Evolutionary conservation across 2,113 vertebrate genomes (phyloP).

Genomic region (Neomonachus schauinslandi): DNA sequence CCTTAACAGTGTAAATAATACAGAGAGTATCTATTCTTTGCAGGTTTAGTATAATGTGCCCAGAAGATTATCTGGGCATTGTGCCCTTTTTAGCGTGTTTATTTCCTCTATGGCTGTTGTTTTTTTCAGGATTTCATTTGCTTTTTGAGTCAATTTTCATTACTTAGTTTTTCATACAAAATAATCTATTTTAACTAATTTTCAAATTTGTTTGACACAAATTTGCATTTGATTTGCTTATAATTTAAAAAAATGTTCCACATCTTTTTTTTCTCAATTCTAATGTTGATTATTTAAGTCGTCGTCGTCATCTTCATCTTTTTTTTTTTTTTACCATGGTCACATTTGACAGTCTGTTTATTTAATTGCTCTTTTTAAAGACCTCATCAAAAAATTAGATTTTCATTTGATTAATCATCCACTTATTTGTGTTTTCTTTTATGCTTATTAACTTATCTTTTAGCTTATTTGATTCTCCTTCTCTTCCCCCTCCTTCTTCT

Average conservation of each 20-base stretch:
- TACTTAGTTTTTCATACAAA: slow-evolving; percentile 56
- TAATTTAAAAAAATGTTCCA: background rate
- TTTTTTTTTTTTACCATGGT: background rate
- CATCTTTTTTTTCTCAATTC: background rate
- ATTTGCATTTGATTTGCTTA: slow-evolving; percentile 32
- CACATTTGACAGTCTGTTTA: slow-evolving; percentile 23
- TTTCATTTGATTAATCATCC: slow-evolving; percentile 35
- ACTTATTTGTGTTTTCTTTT: slow-evolving; percentile 34
- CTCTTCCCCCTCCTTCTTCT: too few relatives aligned
- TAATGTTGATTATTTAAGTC: background rate
- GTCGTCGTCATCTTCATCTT: background rate
- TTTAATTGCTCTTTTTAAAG: slow-evolving; percentile 20
- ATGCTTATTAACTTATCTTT: background rate
- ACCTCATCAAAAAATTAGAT: background rate
- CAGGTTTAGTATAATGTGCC: background rate
- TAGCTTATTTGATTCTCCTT: background rate
- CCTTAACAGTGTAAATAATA: background rate
- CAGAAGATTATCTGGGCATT: slow-evolving; percentile 41
- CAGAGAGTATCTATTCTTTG: slow-evolving; percentile 51
- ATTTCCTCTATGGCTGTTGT: slow-evolving; percentile 20
- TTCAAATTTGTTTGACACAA: slow-evolving; percentile 52
- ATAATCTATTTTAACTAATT: slow-evolving; percentile 48
- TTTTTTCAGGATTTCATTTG: slow-evolving; percentile 46
- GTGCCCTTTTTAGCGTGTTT: slow-evolving; percentile 17
- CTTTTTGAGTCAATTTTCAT: slow-evolving; percentile 55